phyloP scores from a whole-genome alignment of 2,113 vertebrate genomes.

The Corydoras maculifer region DNA sequence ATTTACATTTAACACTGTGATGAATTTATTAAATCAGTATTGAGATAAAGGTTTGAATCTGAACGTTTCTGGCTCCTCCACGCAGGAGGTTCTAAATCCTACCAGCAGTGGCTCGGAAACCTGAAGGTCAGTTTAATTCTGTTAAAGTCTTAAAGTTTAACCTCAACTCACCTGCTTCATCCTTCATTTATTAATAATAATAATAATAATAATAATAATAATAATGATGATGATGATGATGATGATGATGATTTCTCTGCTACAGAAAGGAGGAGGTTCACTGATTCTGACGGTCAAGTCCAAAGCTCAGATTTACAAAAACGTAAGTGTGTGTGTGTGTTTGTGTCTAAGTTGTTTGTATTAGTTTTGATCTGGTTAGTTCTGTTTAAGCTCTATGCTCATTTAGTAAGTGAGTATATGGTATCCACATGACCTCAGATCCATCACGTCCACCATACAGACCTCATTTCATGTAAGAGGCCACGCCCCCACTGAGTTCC shows the following conservation, averaged over 20 bases:
- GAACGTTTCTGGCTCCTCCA: background rate
- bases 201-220: background rate
- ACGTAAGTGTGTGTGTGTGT: conserved; percentile 55
- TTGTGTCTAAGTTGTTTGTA: too few species aligned
- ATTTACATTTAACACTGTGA: background rate
- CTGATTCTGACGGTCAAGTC: conserved; percentile 76
- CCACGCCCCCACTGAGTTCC: too few species aligned
- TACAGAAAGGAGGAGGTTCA: conserved; percentile 77
- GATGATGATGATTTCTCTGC: background rate
- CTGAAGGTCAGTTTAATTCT: conserved; percentile 67
- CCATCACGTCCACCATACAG: too few species aligned
- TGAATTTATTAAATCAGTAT: background rate
- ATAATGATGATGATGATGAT: background rate
- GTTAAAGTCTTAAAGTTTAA: background rate
- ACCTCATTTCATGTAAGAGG: too few species aligned
- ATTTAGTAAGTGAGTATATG: too few species aligned
- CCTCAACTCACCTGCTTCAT: background rate
- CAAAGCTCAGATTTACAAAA: conserved; percentile 73
- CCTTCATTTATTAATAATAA: background rate
- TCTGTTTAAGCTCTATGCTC: too few species aligned
- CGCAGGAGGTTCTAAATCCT: conserved; percentile 68
- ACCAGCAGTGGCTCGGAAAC: conserved; percentile 77
- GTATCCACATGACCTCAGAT: too few species aligned
- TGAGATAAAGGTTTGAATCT: too few species aligned
- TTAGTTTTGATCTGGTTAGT: too few species aligned